Conservation (phyloP, 1,140 invertebrate species). For the Lysiphlebus fabarum region DNA sequence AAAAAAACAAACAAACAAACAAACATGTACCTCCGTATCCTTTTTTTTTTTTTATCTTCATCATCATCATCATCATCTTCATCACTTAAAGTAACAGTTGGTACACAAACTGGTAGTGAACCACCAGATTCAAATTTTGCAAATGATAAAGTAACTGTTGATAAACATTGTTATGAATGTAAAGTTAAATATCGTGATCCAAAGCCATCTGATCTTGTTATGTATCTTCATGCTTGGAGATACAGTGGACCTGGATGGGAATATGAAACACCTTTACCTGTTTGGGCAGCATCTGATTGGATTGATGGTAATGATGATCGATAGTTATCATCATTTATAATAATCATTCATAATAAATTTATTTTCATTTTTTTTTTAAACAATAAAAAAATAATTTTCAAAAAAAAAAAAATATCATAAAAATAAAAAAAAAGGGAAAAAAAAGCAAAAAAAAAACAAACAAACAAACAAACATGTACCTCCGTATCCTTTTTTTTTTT, state of each 20-base stretch:
- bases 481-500: constrained; percentile 38
- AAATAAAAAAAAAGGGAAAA: neutral
- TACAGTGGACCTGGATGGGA: constrained; percentile 89
- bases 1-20: neutral
- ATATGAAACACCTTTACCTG: constrained; percentile 82
- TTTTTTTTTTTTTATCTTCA: no score
- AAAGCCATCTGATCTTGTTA: constrained; percentile 82
- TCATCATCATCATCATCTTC: constrained; percentile 27
- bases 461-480: constrained; percentile 21
- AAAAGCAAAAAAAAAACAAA: neutral
- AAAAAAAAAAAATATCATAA: neutral
- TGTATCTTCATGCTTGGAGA: constrained; percentile 93
- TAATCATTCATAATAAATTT: neutral
- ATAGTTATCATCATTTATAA: constrained; percentile 38
- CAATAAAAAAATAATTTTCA: neutral
- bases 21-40: constrained; percentile 26
- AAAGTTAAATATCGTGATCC: constrained; percentile 88
- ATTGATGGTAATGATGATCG: constrained; percentile 49
- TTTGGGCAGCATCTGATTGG: constrained; percentile 84
- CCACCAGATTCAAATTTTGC: constrained; percentile 67
- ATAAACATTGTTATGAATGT: constrained; percentile 90
- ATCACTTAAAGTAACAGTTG: constrained; percentile 66
- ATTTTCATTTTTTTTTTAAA: constrained; percentile 19
- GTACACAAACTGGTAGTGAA: constrained; percentile 78
- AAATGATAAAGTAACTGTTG: constrained; percentile 72